Evolutionary conservation across 2,888 invertebrate species (phyloP).

Genomic region (Nycteola revayana): DNA sequence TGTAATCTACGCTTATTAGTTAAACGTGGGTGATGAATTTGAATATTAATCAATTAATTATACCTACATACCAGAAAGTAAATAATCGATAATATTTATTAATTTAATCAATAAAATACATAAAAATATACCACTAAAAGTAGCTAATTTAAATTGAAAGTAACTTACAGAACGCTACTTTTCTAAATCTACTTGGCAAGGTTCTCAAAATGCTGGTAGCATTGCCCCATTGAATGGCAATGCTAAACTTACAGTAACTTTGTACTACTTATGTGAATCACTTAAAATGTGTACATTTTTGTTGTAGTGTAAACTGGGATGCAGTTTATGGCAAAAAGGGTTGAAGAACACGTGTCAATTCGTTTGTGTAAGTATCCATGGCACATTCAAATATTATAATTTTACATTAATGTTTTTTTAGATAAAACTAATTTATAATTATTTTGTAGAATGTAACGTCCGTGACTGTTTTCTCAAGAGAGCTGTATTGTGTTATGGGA

Average conservation of each 20-base stretch:
- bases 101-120: background rate
- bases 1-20: conserved; percentile 7
- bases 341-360: conserved; percentile 88
- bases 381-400: conserved; percentile 5
- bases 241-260: no score
- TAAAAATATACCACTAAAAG: no score
- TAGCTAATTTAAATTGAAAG: no score
- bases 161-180: background rate
- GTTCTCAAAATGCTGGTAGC: no score
- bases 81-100: background rate
- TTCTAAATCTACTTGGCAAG: no score
- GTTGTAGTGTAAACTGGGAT: conserved; percentile 91
- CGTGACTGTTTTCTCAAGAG: conserved; percentile 85
- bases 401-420: background rate
- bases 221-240: no score
- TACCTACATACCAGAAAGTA: background rate
- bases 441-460: conserved; percentile 86
- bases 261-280: no score
- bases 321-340: conserved; percentile 89
- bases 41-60: no score
- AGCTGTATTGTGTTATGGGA: conserved; percentile 90
- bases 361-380: conserved; percentile 88
- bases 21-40: background rate
- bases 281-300: conserved; percentile 38
- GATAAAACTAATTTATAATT: background rate